Evolutionary conservation across 1,140 invertebrate genomes (phyloP).

Genomic region (Wiebesia pumilae): DNA sequence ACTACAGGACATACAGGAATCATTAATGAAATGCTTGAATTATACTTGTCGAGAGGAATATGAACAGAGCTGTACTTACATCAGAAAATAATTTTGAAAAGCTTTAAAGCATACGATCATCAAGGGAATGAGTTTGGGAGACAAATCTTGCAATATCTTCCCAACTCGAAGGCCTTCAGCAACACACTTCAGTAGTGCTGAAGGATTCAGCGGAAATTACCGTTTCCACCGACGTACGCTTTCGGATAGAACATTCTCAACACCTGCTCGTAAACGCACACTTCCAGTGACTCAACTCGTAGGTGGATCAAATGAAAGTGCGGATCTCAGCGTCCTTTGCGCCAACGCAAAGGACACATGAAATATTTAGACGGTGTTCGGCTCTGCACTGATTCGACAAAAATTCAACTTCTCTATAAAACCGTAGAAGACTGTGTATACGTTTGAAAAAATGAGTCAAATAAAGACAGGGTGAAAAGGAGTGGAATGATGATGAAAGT

Average conservation of each 20-base stretch:
- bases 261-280: conserved; percentile 18
- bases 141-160: conserved; percentile 1
- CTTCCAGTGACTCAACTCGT: conserved; percentile 10
- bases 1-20: background rate
- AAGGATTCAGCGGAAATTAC: conserved; percentile 18
- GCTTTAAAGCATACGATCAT: background rate
- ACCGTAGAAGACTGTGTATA: background rate
- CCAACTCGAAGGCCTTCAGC: background rate
- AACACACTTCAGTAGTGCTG: background rate
- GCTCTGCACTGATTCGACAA: background rate
- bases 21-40: background rate
- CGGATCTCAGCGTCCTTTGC: background rate
- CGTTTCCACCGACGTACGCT: conserved; percentile 13
- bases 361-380: background rate
- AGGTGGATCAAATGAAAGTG: conserved; percentile 2
- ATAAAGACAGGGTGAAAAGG: too few relatives aligned
- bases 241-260: conserved; percentile 4
- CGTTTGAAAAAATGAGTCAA: background rate
- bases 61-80: background rate
- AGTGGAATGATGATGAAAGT: background rate
- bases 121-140: background rate
- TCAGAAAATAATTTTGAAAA: conserved; percentile 20
- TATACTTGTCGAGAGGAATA: background rate
- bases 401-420: background rate
- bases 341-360: background rate